A percentile compares a stretch with the other conserved stretches of the same genome.
phyloP scores from a whole-genome alignment of 2,797 vertebrate species.

The Perodicticus potto region DNA sequence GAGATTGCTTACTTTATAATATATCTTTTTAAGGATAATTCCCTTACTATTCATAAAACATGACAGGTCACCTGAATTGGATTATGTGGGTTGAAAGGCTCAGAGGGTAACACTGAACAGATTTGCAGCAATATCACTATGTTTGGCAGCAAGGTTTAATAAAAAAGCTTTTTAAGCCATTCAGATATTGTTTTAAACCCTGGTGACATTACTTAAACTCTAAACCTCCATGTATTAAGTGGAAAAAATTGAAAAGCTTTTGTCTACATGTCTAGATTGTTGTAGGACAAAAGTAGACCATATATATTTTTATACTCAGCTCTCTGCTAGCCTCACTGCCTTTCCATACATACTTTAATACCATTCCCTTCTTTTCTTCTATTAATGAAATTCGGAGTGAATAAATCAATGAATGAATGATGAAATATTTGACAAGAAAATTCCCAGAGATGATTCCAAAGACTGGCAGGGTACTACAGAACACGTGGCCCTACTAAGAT shows the following conservation, averaged over 20 bases:
- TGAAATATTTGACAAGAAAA: neutral
- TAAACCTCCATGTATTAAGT: conserved; percentile 48
- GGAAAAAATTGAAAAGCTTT: conserved; percentile 71
- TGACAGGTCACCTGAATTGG: conserved; percentile 58
- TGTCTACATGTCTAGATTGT: conserved; percentile 22
- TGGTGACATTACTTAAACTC: conserved; percentile 54
- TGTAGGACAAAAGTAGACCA: conserved; percentile 37
- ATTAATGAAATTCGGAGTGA: neutral
- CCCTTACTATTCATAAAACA: conserved; percentile 63
- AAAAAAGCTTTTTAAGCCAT: conserved; percentile 60
- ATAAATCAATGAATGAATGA: neutral
- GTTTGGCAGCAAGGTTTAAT: conserved; percentile 63
- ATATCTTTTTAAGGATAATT: conserved; percentile 38
- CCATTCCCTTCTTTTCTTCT: neutral
- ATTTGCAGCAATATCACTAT: conserved; percentile 38
- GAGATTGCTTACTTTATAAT: conserved; percentile 34
- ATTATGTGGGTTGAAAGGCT: conserved; percentile 71
- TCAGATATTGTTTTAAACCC: conserved; percentile 76
- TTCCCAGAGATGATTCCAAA: neutral
- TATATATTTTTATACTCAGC: conserved; percentile 16
- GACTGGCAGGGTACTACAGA: neutral
- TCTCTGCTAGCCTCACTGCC: neutral
- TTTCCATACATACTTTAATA: neutral
- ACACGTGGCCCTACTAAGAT: neutral
- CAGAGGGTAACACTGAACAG: conserved; percentile 33